A percentile compares a stretch with the other conserved stretches of the same genome.
Evolutionary conservation across 2,888 invertebrate species (phyloP).

Genomic region (Sphaerophoria taeniata): DNA sequence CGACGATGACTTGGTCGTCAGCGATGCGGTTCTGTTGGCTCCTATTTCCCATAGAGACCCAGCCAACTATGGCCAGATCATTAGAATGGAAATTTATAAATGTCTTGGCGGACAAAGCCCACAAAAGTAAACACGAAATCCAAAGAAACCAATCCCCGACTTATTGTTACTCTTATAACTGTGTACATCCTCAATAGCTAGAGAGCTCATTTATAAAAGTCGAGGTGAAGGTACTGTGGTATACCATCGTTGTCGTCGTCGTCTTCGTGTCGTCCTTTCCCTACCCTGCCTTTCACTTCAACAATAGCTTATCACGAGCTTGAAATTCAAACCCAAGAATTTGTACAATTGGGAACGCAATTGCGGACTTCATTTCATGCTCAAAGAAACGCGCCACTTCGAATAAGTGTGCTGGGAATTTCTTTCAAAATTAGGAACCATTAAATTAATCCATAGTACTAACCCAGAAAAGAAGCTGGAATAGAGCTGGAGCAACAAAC

Average conservation of each 20-base stretch:
- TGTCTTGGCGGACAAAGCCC: conserved; percentile 61
- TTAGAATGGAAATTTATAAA: conserved; percentile 66
- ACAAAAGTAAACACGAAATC: conserved; percentile 54
- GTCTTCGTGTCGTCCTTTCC: background rate
- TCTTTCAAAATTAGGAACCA: conserved; percentile 62
- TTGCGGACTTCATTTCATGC: conserved; percentile 19
- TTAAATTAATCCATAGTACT: conserved; percentile 38
- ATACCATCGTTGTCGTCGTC: conserved; percentile 22
- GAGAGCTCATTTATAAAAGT: background rate
- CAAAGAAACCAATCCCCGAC: conserved; percentile 37
- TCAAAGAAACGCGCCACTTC: conserved; percentile 41
- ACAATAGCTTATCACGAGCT: conserved; percentile 35
- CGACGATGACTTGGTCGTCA: background rate
- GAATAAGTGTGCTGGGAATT: conserved; percentile 50
- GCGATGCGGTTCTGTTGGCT: conserved; percentile 14
- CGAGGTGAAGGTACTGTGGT: background rate
- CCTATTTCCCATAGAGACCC: conserved; percentile 28
- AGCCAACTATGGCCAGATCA: conserved; percentile 44
- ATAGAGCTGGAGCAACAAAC: background rate
- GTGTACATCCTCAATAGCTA: background rate
- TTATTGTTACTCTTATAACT: conserved; percentile 33
- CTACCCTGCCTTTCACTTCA: conserved; percentile 36
- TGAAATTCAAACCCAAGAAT: conserved; percentile 61
- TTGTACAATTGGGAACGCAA: conserved; percentile 27
- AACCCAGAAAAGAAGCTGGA: conserved; percentile 2